Percentiles rank a stretch among this genome's conserved stretches.
Conservation (phyloP, 2,797 vertebrate genomes). For the Enteromius fasciolatus region DNA sequence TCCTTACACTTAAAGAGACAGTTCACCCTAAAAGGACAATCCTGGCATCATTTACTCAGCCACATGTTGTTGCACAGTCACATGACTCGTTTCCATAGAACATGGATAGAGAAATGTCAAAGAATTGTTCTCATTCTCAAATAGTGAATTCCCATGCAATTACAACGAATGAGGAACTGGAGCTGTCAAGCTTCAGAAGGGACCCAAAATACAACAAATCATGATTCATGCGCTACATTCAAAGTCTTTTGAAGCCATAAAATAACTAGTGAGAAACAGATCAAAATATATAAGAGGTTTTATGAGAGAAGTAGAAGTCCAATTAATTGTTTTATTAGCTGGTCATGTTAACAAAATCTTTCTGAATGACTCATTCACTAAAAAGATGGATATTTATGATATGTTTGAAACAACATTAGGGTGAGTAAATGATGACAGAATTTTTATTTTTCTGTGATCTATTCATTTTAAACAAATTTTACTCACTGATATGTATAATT, state of each 20-base stretch:
- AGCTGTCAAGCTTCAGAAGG: background rate
- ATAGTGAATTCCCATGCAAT: background rate
- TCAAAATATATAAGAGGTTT: background rate
- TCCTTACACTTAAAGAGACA: constrained; percentile 54
- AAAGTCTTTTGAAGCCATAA: background rate
- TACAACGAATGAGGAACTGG: background rate
- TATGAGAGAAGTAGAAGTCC: too few species aligned
- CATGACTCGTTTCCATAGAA: background rate
- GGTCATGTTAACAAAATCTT: background rate
- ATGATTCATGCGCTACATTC: background rate
- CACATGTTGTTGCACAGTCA: background rate
- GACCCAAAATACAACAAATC: background rate
- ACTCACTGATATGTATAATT: constrained; percentile 14
- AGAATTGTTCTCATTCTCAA: background rate
- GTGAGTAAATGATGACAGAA: background rate
- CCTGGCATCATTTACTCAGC: constrained; percentile 16
- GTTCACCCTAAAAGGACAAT: constrained; percentile 5
- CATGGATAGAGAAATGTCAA: background rate
- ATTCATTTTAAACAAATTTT: constrained; percentile 1
- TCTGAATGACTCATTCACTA: background rate
- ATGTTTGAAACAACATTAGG: background rate
- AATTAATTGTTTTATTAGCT: background rate
- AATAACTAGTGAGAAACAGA: background rate
- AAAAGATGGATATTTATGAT: background rate
- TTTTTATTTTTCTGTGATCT: background rate